phyloP scores from a whole-genome alignment of 2,113 vertebrate species.

The Tachycineta bicolor region DNA sequence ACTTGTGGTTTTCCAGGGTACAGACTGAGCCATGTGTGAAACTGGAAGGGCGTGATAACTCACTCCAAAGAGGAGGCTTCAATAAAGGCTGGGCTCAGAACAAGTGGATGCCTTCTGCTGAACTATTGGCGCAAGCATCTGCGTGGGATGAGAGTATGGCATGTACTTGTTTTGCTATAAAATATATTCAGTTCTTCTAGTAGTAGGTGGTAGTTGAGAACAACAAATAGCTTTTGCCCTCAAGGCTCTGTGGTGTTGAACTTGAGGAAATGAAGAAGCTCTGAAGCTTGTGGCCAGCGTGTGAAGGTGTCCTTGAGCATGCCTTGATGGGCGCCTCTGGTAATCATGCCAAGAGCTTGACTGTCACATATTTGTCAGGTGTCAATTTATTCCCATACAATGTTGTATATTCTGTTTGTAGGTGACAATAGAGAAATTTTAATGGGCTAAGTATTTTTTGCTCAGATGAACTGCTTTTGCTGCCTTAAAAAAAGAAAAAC shows the following conservation, averaged over 20 bases:
- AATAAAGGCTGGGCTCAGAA: not conserved
- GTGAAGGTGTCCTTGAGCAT: not conserved
- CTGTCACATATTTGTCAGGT: not conserved
- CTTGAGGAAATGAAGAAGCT: not conserved
- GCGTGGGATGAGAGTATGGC: not conserved
- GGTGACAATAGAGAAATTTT: not conserved
- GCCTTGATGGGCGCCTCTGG: not conserved
- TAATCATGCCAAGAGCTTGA: not conserved
- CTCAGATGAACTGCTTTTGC: not conserved
- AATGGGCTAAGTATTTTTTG: not conserved
- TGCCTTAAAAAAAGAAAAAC: not conserved
- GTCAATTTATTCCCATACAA: not conserved
- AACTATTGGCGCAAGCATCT: not conserved
- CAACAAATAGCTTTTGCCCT: not conserved
- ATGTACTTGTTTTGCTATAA: not conserved
- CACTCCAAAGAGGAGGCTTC: not conserved
- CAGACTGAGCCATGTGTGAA: not conserved
- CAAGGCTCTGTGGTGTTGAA: not conserved
- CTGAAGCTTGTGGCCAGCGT: not conserved
- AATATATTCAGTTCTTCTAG: not conserved
- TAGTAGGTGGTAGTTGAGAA: not conserved
- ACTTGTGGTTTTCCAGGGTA: not conserved
- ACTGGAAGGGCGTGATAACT: not conserved
- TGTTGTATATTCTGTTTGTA: not conserved
- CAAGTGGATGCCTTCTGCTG: not conserved